Evolutionary conservation across 2,888 invertebrate genomes (phyloP), one percentile per base, ranked within the genome.

Genomic region (Ommatoiulus sabulosus): DNA sequence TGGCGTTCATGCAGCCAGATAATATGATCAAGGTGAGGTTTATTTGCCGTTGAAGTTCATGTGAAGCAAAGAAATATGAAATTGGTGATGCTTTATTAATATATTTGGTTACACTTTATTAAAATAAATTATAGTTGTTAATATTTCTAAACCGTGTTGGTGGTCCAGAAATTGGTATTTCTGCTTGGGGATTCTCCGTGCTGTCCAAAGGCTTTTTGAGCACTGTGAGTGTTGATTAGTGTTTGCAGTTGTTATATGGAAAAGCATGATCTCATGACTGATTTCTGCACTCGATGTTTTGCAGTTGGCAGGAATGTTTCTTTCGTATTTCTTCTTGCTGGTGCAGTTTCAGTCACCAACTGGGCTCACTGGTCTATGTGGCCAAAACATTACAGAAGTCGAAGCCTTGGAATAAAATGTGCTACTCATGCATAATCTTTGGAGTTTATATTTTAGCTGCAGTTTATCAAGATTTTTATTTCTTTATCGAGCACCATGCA

Each of bases 161-260:
- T 44, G 87, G 87, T 35, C 44, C 88, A 20, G 63, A 80, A n/a
- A 88, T 88, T 46, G 88, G 88, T 10, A 46, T 88, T 44, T 88
- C 88, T 4, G 88, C 63, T 8, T 88, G 80, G 52, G 88, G 88
- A 15, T 88, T 88, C 35, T 88, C 63, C n/a, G 43, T 88, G 44
- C 46, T 88, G 43, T 88, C 88, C 44, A 88, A 88, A 44, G 48
- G 48, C 84, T 88, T 88, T 44, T 88, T 88, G 88, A 63, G 63
- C 43, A 88, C 52, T 10, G 88, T 88, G 35, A 43, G 88, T 84
- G 63, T 44, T 10, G 17, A 43, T 43, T 15, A 5, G 20, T 12
- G 10, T 84, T 84, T 20, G 52, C 4, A 52, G 15, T 52, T 10
- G 52, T 52, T 35, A 35, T 35, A 35, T 35, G 0, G 52, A 12